phyloP scores from a whole-genome alignment of 2,888 invertebrate genomes.

The Drosophila ustulata region DNA sequence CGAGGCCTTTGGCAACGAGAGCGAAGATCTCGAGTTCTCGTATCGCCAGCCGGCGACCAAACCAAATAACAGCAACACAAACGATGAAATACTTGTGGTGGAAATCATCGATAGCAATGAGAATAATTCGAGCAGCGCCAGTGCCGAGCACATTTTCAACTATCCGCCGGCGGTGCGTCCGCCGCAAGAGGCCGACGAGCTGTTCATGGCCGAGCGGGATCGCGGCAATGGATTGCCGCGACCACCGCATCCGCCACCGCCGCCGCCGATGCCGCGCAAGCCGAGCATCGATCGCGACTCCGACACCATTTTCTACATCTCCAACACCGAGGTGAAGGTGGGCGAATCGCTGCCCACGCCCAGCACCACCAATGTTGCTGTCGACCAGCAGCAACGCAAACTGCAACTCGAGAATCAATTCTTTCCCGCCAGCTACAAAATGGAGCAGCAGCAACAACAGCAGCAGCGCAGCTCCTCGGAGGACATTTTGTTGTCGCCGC shows the following conservation, averaged over 20 bases:
- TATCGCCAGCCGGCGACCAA: slow-evolving; percentile 72
- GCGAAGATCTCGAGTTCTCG: slow-evolving; percentile 83
- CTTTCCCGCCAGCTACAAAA: slow-evolving; percentile 83
- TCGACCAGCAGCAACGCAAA: slow-evolving; percentile 76
- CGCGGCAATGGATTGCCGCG: slow-evolving; percentile 45
- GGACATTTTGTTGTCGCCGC: slow-evolving; percentile 83
- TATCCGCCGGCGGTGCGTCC: slow-evolving; percentile 47
- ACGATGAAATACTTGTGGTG: slow-evolving; percentile 83
- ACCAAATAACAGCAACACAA: slow-evolving; percentile 27
- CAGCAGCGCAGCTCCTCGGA: slow-evolving; percentile 56
- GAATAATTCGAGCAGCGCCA: slow-evolving; percentile 49
- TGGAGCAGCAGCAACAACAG: slow-evolving; percentile 57
- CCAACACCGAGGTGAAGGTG: slow-evolving; percentile 85
- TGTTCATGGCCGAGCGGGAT: slow-evolving; percentile 77
- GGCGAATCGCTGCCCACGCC: slow-evolving; percentile 83
- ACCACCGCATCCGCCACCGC: slow-evolving; percentile 71
- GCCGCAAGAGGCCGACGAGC: slow-evolving; percentile 78
- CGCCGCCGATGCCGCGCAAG: slow-evolving; percentile 72
- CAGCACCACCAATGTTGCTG: slow-evolving; percentile 49
- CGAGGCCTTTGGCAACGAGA: slow-evolving; percentile 82
- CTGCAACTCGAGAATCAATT: slow-evolving; percentile 82
- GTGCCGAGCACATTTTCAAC: slow-evolving; percentile 65
- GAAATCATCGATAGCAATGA: slow-evolving; percentile 83
- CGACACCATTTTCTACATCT: slow-evolving; percentile 85
- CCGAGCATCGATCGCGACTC: slow-evolving; percentile 83